Evolutionary conservation across 2,888 invertebrate genomes (phyloP), one percentile per base, ranked within the genome.

Genomic region (Thelaira solivaga): DNA sequence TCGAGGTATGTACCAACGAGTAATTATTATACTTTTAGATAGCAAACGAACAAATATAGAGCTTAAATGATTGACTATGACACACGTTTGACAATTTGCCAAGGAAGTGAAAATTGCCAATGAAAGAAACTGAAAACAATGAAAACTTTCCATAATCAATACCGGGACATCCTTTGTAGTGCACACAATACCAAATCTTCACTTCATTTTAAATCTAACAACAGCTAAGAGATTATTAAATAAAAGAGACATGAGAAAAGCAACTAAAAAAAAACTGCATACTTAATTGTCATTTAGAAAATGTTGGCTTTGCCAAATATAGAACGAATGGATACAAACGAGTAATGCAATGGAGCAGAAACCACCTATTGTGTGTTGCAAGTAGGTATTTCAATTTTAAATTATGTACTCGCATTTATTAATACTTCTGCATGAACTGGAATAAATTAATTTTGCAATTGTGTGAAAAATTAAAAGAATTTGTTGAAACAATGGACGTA

Each of bases 61-160:
- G 29, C 20, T 51, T 8, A 49, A 51, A 24, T 69, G 16, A 10
- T 55, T 39, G 26, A 20, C 45, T 41, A 26, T 39, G 29, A 57
- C 39, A 47, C 53, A 61, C 39, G 53, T n/a, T 68, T 65, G 47
- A 74, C 62, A 77, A 68, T 77, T 74, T 51, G 26, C 55, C 29
- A 77, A 68, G 77, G 77, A 77, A 77, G 77, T 77, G 73, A 74
- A 77, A 77, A 76, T 61, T n/a, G 16, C 24, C 11, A 74, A 45
- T 45, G 36, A 13, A 13, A 43, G 57, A 55, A 59, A 49, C 4
- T 13, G n/a, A 55, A 41, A 47, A 57, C 26, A 49, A 49, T 34
- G 6, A 31, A 39, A 62, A 75, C 67, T 75, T 75, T 75, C 74
- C 39, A 62, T 24, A 55, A 39, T 47, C 10, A 39, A 18, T 53